A percentile compares a stretch with the other conserved stretches of the same genome.
Conservation (phyloP, 2,113 vertebrate species). For the Saimiri boliviensis region DNA sequence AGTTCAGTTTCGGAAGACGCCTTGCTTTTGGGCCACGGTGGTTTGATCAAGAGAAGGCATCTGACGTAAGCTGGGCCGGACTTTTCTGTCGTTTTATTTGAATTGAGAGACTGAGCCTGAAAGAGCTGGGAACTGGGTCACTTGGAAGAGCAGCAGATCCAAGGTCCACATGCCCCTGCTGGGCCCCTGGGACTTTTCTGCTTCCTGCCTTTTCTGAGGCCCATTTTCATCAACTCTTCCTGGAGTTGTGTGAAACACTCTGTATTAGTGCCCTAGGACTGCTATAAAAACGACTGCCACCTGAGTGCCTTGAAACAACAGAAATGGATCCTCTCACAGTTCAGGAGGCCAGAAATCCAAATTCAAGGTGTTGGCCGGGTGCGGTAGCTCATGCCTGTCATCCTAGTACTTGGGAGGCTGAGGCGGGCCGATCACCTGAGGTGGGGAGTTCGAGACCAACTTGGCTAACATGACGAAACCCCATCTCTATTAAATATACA, state of each 20-base stretch:
- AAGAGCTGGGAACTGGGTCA: neutral
- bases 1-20: fast-evolving
- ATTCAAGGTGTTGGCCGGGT: neutral
- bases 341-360: neutral
- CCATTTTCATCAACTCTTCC: neutral
- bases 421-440: no score
- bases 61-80: neutral
- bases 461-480: no score
- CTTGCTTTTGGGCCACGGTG: neutral
- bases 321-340: neutral
- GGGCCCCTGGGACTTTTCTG: no score
- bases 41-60: neutral
- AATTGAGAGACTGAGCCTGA: neutral
- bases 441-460: no score
- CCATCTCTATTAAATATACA: no score
- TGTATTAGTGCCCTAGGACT: neutral
- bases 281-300: neutral
- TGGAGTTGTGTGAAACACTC: neutral
- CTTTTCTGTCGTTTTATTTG: neutral
- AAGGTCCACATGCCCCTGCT: neutral
- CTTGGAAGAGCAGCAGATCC: fast-evolving
- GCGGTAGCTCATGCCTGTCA: no score
- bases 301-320: neutral
- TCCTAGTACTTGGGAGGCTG: no score
- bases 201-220: neutral